Percentiles rank a stretch among this genome's conserved stretches.
phyloP scores from a whole-genome alignment of 1,140 invertebrate species.

The Musca domestica region DNA sequence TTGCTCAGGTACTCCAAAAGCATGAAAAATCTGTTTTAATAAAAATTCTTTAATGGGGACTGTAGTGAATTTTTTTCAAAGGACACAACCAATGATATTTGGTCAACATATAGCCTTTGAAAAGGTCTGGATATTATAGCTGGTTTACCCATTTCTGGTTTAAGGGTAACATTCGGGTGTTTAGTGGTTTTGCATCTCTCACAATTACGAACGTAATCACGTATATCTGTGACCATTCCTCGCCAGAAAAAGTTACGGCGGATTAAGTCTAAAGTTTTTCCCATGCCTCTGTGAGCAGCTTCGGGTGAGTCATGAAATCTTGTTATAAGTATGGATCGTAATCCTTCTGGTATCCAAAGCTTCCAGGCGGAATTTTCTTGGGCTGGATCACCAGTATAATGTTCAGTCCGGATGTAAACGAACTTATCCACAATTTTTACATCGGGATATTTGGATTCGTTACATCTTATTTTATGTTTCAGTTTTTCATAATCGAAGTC shows the following conservation, averaged over 20 bases:
- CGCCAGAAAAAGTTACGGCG: slow-evolving; percentile 9
- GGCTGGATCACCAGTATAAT: not conserved
- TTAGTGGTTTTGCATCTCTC: slow-evolving; percentile 4
- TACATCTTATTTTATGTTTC: not conserved
- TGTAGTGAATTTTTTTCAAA: slow-evolving; percentile 39
- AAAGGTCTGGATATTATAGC: slow-evolving; percentile 9
- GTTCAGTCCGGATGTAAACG: slow-evolving; percentile 17
- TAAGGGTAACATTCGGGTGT: not conserved
- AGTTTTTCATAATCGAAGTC: slow-evolving; percentile 4
- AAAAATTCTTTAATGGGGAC: not conserved
- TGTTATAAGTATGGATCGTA: not conserved
- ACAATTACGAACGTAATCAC: slow-evolving; percentile 4
- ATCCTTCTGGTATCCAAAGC: slow-evolving; percentile 23
- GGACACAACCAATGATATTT: slow-evolving; percentile 9
- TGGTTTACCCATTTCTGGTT: slow-evolving; percentile 8
- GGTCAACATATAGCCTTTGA: slow-evolving; percentile 25
- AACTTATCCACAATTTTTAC: slow-evolving; percentile 8
- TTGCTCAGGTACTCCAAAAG: slow-evolving; percentile 1
- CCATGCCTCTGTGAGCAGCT: not conserved
- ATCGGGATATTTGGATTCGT: slow-evolving; percentile 15
- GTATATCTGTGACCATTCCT: not conserved
- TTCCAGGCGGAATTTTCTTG: slow-evolving; percentile 21
- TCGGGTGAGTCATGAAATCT: not conserved
- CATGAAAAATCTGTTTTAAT: not conserved
- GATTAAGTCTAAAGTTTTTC: slow-evolving; percentile 9